These are phyloP conservation scores for Lithophane socia DNA, from an alignment of 2,888 invertebrate genomes.

Conservation along the genomic window DNA sequence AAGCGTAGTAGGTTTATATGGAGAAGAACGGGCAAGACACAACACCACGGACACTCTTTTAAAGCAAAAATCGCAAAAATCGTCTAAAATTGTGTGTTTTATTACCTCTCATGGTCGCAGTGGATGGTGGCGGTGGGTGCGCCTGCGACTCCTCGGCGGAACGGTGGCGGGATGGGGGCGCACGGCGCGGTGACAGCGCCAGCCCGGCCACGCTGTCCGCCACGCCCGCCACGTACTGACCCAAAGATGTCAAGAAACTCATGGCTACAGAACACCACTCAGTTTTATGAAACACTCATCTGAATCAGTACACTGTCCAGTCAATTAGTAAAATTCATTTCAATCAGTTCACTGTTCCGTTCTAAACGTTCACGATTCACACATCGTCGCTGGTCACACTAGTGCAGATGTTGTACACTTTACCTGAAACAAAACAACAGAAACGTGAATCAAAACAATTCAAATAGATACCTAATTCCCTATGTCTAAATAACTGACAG, in stretches of 20 bases:
- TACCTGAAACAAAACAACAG: conserved; percentile 41
- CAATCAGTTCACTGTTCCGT: conserved; percentile 25
- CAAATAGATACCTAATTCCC: background rate
- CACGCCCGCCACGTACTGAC: conserved; percentile 96
- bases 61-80: no score
- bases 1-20: no score
- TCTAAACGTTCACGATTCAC: conserved; percentile 30
- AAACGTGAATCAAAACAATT: conserved; percentile 28
- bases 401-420: conserved; percentile 10
- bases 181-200: conserved; percentile 94
- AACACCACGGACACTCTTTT: no score
- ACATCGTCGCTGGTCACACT: conserved; percentile 26
- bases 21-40: no score
- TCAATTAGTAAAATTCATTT: conserved; percentile 46
- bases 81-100: background rate
- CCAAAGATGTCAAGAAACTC: conserved; percentile 96
- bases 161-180: conserved; percentile 92
- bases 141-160: conserved; percentile 88
- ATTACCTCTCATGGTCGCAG: conserved; percentile 84
- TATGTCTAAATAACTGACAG: conserved; percentile 14
- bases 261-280: conserved; percentile 83
- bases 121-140: conserved; percentile 83
- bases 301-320: conserved; percentile 49
- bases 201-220: conserved; percentile 96
- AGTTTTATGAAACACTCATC: conserved; percentile 68